These are phyloP conservation scores for Anisognathus igniventris DNA, from an alignment of 2,797 vertebrate species.

Conservation along the genomic window DNA sequence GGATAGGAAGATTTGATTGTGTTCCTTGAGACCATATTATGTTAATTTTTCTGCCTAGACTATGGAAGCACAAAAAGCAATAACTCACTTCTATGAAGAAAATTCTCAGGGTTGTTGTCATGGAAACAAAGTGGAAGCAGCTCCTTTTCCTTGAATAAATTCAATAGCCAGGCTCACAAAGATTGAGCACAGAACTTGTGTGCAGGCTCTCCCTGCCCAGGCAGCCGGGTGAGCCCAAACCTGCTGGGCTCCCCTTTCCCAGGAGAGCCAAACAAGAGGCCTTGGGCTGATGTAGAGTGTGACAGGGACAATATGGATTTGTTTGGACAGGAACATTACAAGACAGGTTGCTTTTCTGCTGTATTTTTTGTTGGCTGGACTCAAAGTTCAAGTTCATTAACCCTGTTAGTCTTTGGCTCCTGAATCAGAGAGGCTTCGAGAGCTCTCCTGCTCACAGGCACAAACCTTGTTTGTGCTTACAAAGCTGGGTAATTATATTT, in stretches of 20 bases:
- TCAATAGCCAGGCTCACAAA: slow-evolving; percentile 45
- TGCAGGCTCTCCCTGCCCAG: not conserved
- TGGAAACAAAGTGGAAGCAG: slow-evolving; percentile 71
- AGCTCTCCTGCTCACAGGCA: not conserved
- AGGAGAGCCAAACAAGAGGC: not conserved
- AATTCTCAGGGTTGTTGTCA: slow-evolving; percentile 74
- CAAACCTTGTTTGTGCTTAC: not conserved
- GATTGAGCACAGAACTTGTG: slow-evolving; percentile 4
- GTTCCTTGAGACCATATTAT: slow-evolving; percentile 60
- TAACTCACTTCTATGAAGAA: slow-evolving; percentile 68
- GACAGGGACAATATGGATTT: not conserved
- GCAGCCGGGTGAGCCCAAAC: not conserved
- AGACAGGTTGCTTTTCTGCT: not conserved
- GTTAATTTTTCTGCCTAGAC: slow-evolving; percentile 70
- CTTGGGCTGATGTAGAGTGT: not conserved
- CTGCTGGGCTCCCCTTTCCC: not conserved
- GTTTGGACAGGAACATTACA: not conserved
- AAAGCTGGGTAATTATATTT: not conserved
- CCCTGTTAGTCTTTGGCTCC: not conserved
- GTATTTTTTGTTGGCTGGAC: not conserved
- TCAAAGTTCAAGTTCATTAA: not conserved
- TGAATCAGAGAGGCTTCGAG: not conserved
- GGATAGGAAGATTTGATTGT: slow-evolving; percentile 58
- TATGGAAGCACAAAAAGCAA: slow-evolving; percentile 66
- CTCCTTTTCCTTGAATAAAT: slow-evolving; percentile 64